Conservation (phyloP, 2,888 invertebrate species). For the Microplitis deprimator region DNA sequence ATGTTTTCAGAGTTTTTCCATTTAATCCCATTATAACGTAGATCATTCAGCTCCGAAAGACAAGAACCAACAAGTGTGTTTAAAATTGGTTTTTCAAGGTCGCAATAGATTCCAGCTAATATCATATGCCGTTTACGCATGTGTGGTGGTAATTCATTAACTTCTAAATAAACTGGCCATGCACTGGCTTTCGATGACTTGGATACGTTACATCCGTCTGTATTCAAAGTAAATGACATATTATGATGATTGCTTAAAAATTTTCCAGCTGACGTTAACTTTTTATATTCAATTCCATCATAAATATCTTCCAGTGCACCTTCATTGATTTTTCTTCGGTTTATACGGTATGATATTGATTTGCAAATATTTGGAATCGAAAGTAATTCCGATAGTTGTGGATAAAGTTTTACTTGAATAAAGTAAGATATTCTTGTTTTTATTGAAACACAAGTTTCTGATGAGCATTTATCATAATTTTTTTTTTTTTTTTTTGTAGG, state of each 20-base stretch:
- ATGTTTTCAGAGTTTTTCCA: too few species aligned
- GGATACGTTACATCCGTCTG: constrained; percentile 36
- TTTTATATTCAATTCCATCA: constrained; percentile 41
- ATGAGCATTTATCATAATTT: too few species aligned
- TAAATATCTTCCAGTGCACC: constrained; percentile 32
- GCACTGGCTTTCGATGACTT: constrained; percentile 37
- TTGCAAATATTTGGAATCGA: constrained; percentile 15
- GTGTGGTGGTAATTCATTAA: constrained; percentile 49
- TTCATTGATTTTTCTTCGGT: background rate
- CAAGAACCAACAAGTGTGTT: constrained; percentile 27
- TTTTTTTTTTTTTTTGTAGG: background rate
- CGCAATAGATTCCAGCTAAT: constrained; percentile 37
- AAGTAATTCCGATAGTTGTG: constrained; percentile 8
- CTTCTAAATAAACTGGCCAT: constrained; percentile 45
- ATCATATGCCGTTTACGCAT: constrained; percentile 42
- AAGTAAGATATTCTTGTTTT: background rate
- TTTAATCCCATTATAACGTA: too few species aligned
- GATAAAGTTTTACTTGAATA: background rate
- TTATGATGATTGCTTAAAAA: constrained; percentile 34
- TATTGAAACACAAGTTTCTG: too few species aligned
- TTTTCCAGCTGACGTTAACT: background rate
- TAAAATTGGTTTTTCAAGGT: constrained; percentile 35
- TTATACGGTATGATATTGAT: constrained; percentile 12
- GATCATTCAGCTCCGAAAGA: background rate
- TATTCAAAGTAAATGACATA: constrained; percentile 41